Percentiles rank a stretch among this genome's conserved stretches.
phyloP scores from a whole-genome alignment of 2,113 vertebrate genomes.

The Hiodon alosoides region DNA sequence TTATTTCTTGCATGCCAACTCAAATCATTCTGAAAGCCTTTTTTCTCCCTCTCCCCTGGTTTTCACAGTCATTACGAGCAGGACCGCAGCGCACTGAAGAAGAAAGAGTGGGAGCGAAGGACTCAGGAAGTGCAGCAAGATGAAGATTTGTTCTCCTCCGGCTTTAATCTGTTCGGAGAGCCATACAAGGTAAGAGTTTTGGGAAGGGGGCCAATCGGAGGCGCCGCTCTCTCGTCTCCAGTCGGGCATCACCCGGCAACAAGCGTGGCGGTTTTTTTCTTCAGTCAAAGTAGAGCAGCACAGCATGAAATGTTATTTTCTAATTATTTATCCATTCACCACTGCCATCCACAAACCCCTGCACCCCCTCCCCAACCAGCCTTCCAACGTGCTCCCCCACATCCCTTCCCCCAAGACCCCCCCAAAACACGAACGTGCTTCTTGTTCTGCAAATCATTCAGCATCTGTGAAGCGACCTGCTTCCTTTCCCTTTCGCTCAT shows the following conservation, averaged over 20 bases:
- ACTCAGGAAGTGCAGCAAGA: conserved; percentile 97
- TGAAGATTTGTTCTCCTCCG: conserved; percentile 92
- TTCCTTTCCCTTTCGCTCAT: not conserved
- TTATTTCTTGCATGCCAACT: conserved; percentile 37
- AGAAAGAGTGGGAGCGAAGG: conserved; percentile 93
- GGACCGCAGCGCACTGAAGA: conserved; percentile 88
- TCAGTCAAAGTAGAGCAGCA: conserved; percentile 19
- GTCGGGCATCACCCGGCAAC: conserved; percentile 19
- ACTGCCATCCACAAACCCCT: not conserved
- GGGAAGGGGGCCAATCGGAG: conserved; percentile 25
- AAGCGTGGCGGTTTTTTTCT: conserved; percentile 9
- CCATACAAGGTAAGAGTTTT: conserved; percentile 83
- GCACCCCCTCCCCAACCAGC: not conserved
- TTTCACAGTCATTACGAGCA: conserved; percentile 86
- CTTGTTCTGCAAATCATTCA: not conserved
- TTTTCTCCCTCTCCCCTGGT: conserved; percentile 35
- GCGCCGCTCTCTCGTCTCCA: conserved; percentile 7
- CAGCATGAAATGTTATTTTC: conserved; percentile 17
- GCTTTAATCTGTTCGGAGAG: conserved; percentile 96
- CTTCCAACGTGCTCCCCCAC: not conserved
- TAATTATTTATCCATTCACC: not conserved
- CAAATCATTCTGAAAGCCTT: conserved; percentile 33
- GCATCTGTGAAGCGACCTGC: conserved; percentile 3
- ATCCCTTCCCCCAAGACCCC: not conserved
- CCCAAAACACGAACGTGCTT: not conserved